These are phyloP conservation scores for Urocynchramus pylzowi DNA, from an alignment of 2,113 vertebrate species.

Conservation along the genomic window DNA sequence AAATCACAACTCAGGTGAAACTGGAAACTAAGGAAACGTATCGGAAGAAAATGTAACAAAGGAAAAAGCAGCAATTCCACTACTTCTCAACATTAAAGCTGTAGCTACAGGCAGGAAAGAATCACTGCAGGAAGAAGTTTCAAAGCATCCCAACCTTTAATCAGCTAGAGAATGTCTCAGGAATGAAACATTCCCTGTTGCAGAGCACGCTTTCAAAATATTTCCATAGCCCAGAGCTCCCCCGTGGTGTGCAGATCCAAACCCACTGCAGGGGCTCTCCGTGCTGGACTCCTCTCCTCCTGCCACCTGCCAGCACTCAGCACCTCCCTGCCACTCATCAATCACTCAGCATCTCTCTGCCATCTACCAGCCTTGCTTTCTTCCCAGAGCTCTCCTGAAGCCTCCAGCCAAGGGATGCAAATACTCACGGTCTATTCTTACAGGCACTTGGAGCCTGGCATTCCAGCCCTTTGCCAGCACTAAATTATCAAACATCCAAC, in stretches of 20 bases:
- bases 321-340: background rate
- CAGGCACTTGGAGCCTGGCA: background rate
- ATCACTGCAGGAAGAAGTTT: background rate
- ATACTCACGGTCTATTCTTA: background rate
- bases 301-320: background rate
- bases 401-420: background rate
- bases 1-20: background rate
- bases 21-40: background rate
- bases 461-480: background rate
- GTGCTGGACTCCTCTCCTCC: background rate
- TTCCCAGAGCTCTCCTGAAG: background rate
- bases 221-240: background rate
- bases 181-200: background rate
- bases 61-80: background rate
- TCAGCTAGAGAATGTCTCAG: background rate
- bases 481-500: background rate
- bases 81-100: background rate
- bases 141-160: background rate
- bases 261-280: background rate
- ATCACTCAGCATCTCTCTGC: background rate
- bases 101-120: background rate
- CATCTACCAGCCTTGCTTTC: background rate
- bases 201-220: background rate
- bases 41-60: background rate
- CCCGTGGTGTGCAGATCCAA: fast-evolving